Conservation (phyloP, 1,140 invertebrate genomes). For the Pachypeltis micranthus region DNA sequence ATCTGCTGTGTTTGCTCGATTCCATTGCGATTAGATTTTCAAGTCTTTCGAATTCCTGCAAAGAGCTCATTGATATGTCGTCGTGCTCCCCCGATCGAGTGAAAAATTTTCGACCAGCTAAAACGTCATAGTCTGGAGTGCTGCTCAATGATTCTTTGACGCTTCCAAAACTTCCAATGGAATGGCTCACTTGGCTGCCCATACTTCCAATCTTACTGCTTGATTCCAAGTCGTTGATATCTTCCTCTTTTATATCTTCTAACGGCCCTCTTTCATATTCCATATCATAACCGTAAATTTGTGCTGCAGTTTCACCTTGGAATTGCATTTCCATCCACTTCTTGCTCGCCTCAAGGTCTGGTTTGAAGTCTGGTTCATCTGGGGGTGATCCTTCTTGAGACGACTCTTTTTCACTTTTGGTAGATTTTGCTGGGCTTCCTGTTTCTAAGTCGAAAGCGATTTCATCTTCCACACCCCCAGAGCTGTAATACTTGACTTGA, state of each 20-base stretch:
- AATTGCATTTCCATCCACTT: constrained; percentile 84
- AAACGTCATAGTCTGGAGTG: constrained; percentile 72
- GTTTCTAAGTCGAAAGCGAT: constrained; percentile 56
- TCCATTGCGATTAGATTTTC: constrained; percentile 65
- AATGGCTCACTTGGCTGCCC: constrained; percentile 61
- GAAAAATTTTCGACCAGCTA: constrained; percentile 65
- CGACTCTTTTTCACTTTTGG: constrained; percentile 23
- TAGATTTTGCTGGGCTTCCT: constrained; percentile 47
- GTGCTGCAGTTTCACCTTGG: constrained; percentile 48
- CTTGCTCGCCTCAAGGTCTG: constrained; percentile 59
- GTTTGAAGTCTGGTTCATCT: constrained; percentile 36
- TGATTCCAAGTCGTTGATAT: constrained; percentile 69
- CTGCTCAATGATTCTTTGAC: constrained; percentile 63
- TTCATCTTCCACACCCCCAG: constrained; percentile 38
- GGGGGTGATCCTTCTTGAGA: constrained; percentile 27
- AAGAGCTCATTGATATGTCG: constrained; percentile 77
- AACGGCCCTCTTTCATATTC: constrained; percentile 60
- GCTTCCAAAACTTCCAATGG: constrained; percentile 61
- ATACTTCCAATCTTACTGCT: constrained; percentile 64
- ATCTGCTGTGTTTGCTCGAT: constrained; percentile 42
- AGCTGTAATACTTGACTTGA: constrained; percentile 39
- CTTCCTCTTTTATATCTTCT: constrained; percentile 84
- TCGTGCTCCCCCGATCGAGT: constrained; percentile 71
- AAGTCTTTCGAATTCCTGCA: constrained; percentile 87
- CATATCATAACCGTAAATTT: constrained; percentile 55